Evolutionary conservation across 2,113 vertebrate genomes (phyloP).

Genomic region (Stigmatopora argus): DNA sequence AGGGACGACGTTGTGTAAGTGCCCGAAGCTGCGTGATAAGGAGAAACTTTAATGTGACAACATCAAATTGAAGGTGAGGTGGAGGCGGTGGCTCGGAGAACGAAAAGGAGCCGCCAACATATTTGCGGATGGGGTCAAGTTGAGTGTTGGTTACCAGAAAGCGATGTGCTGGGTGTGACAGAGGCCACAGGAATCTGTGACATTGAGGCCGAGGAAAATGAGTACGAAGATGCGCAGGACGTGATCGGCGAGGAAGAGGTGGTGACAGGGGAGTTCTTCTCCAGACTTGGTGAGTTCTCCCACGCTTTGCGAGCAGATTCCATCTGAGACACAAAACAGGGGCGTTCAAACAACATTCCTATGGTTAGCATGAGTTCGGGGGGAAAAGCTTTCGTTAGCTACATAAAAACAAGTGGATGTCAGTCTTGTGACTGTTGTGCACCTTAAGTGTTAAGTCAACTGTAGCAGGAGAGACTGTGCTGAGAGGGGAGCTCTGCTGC

Average conservation of each 20-base stretch:
- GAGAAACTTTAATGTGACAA: too few species aligned
- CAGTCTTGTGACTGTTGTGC: neutral
- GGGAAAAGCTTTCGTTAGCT: neutral
- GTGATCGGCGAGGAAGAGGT: constrained; percentile 84
- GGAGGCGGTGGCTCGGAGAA: constrained; percentile 20
- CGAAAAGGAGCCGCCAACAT: constrained; percentile 46
- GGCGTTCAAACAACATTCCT: neutral
- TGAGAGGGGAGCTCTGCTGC: constrained; percentile 91
- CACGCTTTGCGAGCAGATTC: constrained; percentile 97
- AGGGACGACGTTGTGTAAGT: constrained; percentile 95
- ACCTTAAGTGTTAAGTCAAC: constrained; percentile 98
- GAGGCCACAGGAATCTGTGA: constrained; percentile 95
- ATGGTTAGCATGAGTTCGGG: neutral
- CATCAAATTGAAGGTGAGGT: too few species aligned
- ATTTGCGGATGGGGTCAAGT: neutral
- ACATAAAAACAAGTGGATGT: neutral
- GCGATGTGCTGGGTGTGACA: constrained; percentile 90
- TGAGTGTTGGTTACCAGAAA: constrained; percentile 75
- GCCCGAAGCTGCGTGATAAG: constrained; percentile 74
- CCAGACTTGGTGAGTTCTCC: constrained; percentile 96
- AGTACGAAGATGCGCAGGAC: constrained; percentile 80
- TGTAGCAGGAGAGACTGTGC: constrained; percentile 92
- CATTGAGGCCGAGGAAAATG: constrained; percentile 89
- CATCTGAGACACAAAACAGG: constrained; percentile 74
- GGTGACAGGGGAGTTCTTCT: constrained; percentile 88